Conservation (phyloP, 2,888 invertebrate genomes). For the Tetheella fluctuosa region DNA sequence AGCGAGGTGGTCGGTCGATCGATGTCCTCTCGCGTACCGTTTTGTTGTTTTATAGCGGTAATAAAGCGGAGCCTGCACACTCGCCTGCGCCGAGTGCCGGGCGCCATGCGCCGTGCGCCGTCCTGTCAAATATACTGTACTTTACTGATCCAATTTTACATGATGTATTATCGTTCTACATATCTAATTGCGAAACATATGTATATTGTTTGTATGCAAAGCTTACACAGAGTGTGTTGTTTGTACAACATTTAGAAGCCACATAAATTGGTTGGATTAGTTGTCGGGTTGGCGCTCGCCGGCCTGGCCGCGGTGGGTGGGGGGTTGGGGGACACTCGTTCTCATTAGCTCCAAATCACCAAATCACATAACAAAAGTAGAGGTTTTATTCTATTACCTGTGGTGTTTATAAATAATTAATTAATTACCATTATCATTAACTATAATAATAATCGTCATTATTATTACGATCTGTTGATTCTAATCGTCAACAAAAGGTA, state of each 20-base stretch:
- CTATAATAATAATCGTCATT: too few species aligned
- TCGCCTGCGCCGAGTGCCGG: too few species aligned
- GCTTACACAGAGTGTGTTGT: neutral
- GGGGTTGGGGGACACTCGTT: neutral
- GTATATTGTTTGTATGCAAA: neutral
- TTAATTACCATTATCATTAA: too few species aligned
- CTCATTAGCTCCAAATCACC: too few species aligned
- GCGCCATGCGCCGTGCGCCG: too few species aligned
- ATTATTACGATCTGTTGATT: too few species aligned
- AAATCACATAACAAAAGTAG: too few species aligned
- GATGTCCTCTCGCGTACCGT: neutral
- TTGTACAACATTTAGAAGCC: neutral
- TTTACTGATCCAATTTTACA: neutral
- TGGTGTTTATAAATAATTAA: too few species aligned
- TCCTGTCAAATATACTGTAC: neutral
- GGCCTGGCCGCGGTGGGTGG: neutral
- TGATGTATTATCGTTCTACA: too few species aligned
- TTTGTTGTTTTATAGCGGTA: neutral
- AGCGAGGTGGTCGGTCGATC: neutral
- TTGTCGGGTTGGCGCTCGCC: neutral
- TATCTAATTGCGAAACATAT: neutral
- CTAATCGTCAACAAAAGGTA: too few species aligned
- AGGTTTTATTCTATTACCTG: too few species aligned
- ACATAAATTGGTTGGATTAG: conserved; percentile 7
- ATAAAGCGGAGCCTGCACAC: neutral